These are phyloP conservation scores for Laupala kohalensis DNA, from an alignment of 1,140 invertebrate species.

Conservation along the genomic window DNA sequence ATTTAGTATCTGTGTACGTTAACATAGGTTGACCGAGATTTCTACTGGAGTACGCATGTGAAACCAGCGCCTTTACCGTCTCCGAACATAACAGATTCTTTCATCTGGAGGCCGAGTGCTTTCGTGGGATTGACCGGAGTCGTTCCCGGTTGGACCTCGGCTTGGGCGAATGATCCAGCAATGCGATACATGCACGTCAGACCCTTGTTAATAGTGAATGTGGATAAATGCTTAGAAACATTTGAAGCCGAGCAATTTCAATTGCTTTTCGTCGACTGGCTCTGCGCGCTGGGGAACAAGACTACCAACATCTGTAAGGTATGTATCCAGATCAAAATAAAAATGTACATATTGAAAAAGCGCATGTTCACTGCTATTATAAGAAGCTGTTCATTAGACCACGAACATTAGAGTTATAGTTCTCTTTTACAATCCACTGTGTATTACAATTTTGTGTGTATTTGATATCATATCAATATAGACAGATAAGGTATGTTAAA, in stretches of 20 bases:
- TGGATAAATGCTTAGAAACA: too few species aligned
- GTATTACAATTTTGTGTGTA: too few species aligned
- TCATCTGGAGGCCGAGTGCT: too few species aligned
- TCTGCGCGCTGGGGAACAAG: not conserved
- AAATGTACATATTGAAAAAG: not conserved
- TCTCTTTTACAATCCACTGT: too few species aligned
- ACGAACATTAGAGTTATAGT: too few species aligned
- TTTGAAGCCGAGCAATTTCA: not conserved
- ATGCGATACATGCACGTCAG: not conserved
- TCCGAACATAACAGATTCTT: not conserved
- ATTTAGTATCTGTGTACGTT: too few species aligned
- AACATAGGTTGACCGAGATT: not conserved
- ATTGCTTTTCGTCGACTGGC: not conserved
- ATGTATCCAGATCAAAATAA: not conserved
- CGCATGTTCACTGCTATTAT: too few species aligned
- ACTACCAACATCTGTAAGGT: not conserved
- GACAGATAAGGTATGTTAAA: too few species aligned
- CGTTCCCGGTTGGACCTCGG: not conserved
- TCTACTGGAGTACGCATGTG: not conserved
- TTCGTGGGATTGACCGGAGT: not conserved
- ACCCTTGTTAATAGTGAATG: not conserved
- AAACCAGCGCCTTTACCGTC: not conserved
- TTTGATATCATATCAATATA: too few species aligned
- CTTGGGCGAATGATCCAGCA: not conserved
- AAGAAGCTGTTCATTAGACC: too few species aligned